Evolutionary conservation across 64 coral and sea anemone species (phyloP).

Genomic region (Pocillopora damicornis): DNA sequence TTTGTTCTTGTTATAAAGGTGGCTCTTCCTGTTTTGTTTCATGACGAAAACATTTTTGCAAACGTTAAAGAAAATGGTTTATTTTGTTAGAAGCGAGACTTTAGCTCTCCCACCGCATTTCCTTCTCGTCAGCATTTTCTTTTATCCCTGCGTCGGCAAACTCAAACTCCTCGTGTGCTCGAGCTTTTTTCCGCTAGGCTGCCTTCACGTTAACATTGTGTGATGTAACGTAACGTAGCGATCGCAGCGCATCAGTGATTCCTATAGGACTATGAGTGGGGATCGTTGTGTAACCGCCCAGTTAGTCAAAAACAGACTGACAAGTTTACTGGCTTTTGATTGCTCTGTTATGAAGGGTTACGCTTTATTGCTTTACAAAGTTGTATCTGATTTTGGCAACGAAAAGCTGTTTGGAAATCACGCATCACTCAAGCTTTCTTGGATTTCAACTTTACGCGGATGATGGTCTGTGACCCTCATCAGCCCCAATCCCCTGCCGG

Average conservation of each 20-base stretch:
- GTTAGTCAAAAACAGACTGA: neutral
- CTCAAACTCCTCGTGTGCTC: no score
- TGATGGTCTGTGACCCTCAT: constrained; percentile 4
- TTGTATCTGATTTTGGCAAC: neutral
- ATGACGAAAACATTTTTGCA: neutral
- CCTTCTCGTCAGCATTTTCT: no score
- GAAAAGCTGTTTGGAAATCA: neutral
- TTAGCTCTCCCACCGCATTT: no score
- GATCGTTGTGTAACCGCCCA: neutral
- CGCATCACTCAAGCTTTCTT: neutral
- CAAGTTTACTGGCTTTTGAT: neutral
- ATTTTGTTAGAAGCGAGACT: no score
- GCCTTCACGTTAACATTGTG: no score
- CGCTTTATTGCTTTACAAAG: neutral
- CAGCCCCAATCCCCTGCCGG: constrained; percentile 27
- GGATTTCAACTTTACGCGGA: neutral
- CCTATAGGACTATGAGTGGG: neutral
- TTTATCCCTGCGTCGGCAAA: no score
- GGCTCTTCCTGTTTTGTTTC: neutral
- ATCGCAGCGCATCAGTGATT: no score
- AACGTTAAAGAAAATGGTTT: no score
- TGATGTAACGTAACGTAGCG: no score
- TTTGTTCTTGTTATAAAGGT: neutral
- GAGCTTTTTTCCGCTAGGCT: neutral
- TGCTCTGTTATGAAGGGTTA: neutral